Conservation (phyloP, 2,888 invertebrate genomes). For the Cryptops parisi region DNA sequence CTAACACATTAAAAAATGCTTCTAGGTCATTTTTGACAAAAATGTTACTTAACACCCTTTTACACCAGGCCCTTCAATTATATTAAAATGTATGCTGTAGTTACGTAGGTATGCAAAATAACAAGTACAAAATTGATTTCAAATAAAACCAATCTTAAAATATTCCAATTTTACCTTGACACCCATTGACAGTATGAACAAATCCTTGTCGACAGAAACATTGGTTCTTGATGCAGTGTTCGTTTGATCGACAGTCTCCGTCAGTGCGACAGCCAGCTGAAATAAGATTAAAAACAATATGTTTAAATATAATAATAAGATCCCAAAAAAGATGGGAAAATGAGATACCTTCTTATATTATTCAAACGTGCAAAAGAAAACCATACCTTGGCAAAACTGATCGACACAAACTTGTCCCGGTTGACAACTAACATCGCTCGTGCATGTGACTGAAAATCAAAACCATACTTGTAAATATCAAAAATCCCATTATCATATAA, state of each 20-base stretch:
- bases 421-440: conserved; percentile 75
- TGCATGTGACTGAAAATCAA: conserved; percentile 29
- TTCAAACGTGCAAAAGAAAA: no score
- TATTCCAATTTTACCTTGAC: conserved; percentile 48
- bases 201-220: conserved; percentile 45
- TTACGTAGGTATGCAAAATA: conserved; percentile 3
- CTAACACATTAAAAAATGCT: no score
- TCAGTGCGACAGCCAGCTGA: conserved; percentile 61
- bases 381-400: conserved; percentile 50
- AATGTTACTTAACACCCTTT: no score
- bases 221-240: conserved; percentile 36
- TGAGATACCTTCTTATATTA: no score
- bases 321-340: no score
- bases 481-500: neutral
- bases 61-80: no score
- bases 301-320: neutral
- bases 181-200: conserved; percentile 53
- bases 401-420: conserved; percentile 74
- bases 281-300: conserved; percentile 4
- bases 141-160: no score
- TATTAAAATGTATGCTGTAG: no score
- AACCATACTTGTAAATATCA: neutral
- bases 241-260: conserved; percentile 60
- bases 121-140: conserved; percentile 21
- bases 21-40: no score